These are phyloP conservation scores for Tiaroga cobitis DNA, from an alignment of 2,797 vertebrate genomes.

Conservation along the genomic window DNA sequence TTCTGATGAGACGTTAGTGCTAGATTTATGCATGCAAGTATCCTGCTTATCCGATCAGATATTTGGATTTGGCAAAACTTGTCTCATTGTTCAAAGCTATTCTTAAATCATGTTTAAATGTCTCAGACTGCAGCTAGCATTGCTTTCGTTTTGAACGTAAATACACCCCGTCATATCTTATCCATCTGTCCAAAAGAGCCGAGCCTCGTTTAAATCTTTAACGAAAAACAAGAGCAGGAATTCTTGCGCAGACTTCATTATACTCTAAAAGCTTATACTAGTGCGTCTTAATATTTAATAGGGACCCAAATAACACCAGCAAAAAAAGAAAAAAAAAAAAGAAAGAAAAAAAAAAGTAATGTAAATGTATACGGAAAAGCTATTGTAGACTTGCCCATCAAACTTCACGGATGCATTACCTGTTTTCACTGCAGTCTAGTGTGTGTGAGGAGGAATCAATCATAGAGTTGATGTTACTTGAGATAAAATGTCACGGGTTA, in stretches of 20 bases:
- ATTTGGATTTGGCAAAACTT: conserved; percentile 13
- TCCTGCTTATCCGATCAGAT: conserved; percentile 14
- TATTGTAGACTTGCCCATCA: conserved; percentile 71
- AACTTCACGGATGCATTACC: conserved; percentile 55
- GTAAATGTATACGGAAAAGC: conserved; percentile 69
- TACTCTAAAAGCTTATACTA: conserved; percentile 81
- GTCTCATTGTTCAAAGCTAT: neutral
- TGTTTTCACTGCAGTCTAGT: conserved; percentile 18
- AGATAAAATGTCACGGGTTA: conserved; percentile 40
- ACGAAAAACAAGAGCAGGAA: conserved; percentile 78
- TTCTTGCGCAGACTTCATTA: conserved; percentile 75
- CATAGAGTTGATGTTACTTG: conserved; percentile 41
- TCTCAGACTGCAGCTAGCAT: neutral
- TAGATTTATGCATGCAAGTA: neutral
- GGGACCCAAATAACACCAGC: conserved; percentile 73
- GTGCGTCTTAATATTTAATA: conserved; percentile 80
- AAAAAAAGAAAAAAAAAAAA: conserved; percentile 66
- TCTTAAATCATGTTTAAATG: conserved; percentile 10
- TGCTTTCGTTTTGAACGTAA: conserved; percentile 19
- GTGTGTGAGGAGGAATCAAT: conserved; percentile 37
- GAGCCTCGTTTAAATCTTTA: conserved; percentile 79
- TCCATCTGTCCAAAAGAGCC: conserved; percentile 68
- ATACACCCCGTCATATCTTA: conserved; percentile 43
- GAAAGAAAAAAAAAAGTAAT: conserved; percentile 67
- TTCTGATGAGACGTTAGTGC: neutral